Evolutionary conservation across 2,888 invertebrate species (phyloP).

Genomic region (Monoplex corrugatus): DNA sequence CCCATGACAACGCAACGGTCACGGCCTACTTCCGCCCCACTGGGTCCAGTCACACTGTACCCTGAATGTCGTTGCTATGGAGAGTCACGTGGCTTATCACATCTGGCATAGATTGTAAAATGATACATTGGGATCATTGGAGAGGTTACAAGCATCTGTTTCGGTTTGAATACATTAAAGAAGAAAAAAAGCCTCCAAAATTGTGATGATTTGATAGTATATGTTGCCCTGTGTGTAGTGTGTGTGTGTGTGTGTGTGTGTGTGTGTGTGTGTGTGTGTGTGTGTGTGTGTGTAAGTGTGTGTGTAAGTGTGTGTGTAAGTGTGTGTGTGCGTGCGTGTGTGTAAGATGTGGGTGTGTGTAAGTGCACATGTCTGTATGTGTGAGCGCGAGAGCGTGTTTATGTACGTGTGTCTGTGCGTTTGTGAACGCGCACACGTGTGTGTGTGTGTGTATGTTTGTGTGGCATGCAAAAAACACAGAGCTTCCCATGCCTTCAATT

Average conservation of each 20-base stretch:
- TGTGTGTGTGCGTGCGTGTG: not conserved
- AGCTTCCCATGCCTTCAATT: too few species aligned
- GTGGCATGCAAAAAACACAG: too few species aligned
- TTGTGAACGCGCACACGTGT: too few species aligned
- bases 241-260: not conserved
- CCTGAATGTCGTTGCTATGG: not conserved
- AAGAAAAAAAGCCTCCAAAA: too few species aligned
- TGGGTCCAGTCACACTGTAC: not conserved
- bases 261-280: not conserved
- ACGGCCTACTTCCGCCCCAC: not conserved
- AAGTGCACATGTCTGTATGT: not conserved
- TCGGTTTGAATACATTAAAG: not conserved
- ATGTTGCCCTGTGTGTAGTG: not conserved
- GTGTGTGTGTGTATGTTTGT: too few species aligned
- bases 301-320: not conserved
- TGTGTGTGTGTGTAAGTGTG: conserved; percentile 1
- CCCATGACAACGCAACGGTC: conserved; percentile 1
- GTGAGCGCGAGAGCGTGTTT: too few species aligned
- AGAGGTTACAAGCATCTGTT: too few species aligned
- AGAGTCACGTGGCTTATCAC: not conserved
- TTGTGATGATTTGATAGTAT: too few species aligned
- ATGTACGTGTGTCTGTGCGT: not conserved
- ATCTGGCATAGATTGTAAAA: not conserved
- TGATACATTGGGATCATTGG: too few species aligned
- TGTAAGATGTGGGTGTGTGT: not conserved